phyloP scores from a whole-genome alignment of 2,888 invertebrate genomes.

The Allolobophora icterica region DNA sequence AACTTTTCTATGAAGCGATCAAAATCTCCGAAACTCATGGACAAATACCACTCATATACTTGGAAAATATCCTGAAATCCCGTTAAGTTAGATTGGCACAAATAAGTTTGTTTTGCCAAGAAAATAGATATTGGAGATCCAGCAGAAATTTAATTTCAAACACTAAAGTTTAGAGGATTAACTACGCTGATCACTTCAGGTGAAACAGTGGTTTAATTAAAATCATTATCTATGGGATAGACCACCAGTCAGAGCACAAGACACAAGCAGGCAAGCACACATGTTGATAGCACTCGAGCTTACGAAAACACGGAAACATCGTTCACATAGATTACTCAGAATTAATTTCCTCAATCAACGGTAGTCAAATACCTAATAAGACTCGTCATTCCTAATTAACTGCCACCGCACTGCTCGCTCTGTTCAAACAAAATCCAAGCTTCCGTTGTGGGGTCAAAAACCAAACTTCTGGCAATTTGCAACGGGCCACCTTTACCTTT shows the following conservation, averaged over 20 bases:
- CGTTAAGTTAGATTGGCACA: too few relatives aligned
- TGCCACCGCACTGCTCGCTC: background rate
- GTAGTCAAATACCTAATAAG: background rate
- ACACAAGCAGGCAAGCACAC: background rate
- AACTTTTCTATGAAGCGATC: too few relatives aligned
- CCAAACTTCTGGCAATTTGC: background rate
- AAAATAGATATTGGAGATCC: too few relatives aligned
- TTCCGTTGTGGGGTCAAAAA: background rate
- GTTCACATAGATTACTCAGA: background rate
- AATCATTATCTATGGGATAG: background rate
- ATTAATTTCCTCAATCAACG: background rate
- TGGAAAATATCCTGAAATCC: too few relatives aligned
- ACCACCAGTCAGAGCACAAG: background rate
- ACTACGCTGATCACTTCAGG: background rate
- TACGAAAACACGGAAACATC: background rate
- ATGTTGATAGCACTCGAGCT: background rate
- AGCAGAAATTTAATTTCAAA: too few relatives aligned
- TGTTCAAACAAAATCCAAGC: background rate
- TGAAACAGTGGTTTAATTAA: background rate
- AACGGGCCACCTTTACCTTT: background rate
- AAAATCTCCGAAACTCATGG: too few relatives aligned
- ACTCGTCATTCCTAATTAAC: background rate
- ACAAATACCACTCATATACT: too few relatives aligned
- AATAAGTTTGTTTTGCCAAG: too few relatives aligned
- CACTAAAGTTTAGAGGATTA: too few relatives aligned